Conservation (phyloP, 1,140 invertebrate species). For the Propsilocerus akamusi region DNA sequence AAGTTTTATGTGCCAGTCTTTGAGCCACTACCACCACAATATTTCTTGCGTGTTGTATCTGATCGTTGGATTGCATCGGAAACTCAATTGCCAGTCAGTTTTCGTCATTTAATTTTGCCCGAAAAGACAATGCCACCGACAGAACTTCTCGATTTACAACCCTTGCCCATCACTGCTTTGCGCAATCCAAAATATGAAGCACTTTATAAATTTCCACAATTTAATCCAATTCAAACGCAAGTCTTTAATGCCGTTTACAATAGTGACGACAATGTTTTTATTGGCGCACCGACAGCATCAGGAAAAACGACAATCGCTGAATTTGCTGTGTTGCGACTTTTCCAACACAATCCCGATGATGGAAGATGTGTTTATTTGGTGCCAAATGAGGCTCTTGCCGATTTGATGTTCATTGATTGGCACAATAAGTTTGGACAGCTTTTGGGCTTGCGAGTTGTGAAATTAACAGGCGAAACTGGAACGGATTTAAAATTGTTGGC, state of each 20-base stretch:
- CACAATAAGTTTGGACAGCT: slow-evolving; percentile 64
- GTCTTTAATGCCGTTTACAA: slow-evolving; percentile 99
- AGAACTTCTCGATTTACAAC: slow-evolving; percentile 93
- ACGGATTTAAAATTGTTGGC: slow-evolving; percentile 87
- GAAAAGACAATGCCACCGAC: slow-evolving; percentile 97
- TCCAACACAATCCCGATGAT: slow-evolving; percentile 47
- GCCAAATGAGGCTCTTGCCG: slow-evolving; percentile 78
- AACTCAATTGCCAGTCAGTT: slow-evolving; percentile 92
- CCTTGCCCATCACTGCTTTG: slow-evolving; percentile 71
- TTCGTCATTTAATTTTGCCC: slow-evolving; percentile 90
- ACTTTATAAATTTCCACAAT: slow-evolving; percentile 83
- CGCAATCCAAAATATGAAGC: slow-evolving; percentile 71
- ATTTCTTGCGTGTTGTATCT: slow-evolving; percentile 74
- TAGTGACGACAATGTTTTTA: slow-evolving; percentile 95
- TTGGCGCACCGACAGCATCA: slow-evolving; percentile 93
- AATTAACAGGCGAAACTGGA: slow-evolving; percentile 94
- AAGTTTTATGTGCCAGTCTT: slow-evolving; percentile 99
- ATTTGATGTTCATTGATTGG: slow-evolving; percentile 85
- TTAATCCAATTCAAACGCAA: slow-evolving; percentile 99
- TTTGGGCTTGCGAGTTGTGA: slow-evolving; percentile 72
- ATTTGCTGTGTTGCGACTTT: slow-evolving; percentile 82
- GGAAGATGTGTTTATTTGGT: slow-evolving; percentile 85
- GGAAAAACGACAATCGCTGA: slow-evolving; percentile 96
- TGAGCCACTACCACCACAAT: slow-evolving; percentile 94
- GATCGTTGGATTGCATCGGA: slow-evolving; percentile 82